phyloP scores from a whole-genome alignment of 2,113 vertebrate species.

The Etia nguti region DNA sequence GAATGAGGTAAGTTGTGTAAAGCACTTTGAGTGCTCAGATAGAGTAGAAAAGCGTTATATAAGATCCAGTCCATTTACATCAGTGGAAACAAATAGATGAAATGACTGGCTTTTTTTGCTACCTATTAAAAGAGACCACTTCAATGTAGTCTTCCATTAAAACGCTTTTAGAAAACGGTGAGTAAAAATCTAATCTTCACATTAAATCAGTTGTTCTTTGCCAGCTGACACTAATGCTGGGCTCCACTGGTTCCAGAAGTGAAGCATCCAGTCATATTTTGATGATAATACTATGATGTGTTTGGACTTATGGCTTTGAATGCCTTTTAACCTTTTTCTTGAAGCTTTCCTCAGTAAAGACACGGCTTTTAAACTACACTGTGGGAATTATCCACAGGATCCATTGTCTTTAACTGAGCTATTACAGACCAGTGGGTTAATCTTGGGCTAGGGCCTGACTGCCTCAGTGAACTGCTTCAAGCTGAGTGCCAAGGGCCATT shows the following conservation, averaged over 20 bases:
- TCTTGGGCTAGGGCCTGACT: conserved; percentile 1
- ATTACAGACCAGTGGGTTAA: conserved; percentile 25
- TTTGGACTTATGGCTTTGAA: neutral
- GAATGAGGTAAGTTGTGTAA: neutral
- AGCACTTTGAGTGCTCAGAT: neutral
- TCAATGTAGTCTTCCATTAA: neutral
- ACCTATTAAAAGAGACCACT: neutral
- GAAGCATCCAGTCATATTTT: neutral
- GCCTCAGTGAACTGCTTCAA: neutral
- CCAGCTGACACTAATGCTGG: neutral
- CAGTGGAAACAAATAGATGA: neutral
- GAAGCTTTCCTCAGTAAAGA: conserved; percentile 9
- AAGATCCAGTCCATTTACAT: neutral
- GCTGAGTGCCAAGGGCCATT: neutral
- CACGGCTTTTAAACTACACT: neutral
- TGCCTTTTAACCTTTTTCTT: conserved; percentile 12
- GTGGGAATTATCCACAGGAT: conserved; percentile 24
- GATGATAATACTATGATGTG: neutral
- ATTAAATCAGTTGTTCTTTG: neutral
- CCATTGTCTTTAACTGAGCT: neutral
- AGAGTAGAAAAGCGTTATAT: neutral
- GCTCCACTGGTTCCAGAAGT: neutral
- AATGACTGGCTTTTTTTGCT: neutral
- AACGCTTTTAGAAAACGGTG: neutral
- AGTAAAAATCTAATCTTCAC: neutral